These are phyloP conservation scores for Ascidia mentula DNA, from an alignment of 23 tunicate species.

Conservation along the genomic window DNA sequence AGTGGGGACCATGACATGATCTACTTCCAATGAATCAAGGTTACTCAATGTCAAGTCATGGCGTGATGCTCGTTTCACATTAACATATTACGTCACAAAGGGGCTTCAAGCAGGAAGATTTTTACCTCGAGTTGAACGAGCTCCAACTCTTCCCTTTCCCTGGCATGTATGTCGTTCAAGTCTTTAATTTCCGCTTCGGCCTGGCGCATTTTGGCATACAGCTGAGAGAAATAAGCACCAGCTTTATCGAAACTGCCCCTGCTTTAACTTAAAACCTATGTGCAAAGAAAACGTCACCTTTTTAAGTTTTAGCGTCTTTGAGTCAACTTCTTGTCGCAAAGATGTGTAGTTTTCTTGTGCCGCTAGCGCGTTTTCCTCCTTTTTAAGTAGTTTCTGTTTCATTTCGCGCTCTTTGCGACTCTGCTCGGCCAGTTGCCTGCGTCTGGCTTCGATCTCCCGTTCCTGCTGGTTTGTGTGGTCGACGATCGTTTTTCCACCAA, in stretches of 20 bases:
- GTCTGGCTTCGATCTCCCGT: constrained; percentile 79
- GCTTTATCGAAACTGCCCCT: too few relatives aligned
- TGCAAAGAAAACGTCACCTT: constrained; percentile 41
- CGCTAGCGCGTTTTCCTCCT: constrained; percentile 76
- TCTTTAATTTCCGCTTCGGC: constrained; percentile 79
- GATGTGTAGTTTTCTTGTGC: constrained; percentile 84
- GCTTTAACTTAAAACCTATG: not conserved
- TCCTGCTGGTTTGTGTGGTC: constrained; percentile 96
- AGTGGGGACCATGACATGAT: too few relatives aligned
- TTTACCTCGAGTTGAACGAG: constrained; percentile 83
- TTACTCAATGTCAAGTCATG: too few relatives aligned
- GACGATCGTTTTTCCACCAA: constrained; percentile 88
- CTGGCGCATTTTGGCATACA: constrained; percentile 69
- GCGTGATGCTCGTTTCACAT: too few relatives aligned
- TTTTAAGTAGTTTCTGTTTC: constrained; percentile 68
- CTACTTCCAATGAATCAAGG: too few relatives aligned
- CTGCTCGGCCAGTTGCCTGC: constrained; percentile 77
- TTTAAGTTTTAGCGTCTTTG: constrained; percentile 81
- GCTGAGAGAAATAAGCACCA: constrained; percentile 49
- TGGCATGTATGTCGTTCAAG: constrained; percentile 32
- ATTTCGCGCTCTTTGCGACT: constrained; percentile 68
- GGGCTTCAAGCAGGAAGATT: too few relatives aligned
- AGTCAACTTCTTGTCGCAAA: constrained; percentile 89
- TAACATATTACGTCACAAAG: too few relatives aligned
- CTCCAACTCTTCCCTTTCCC: constrained; percentile 71